Evolutionary conservation across 2,113 vertebrate species (phyloP), one percentile per base, ranked within the genome.

Genomic region (Brachyhypopomus occidentalis): DNA sequence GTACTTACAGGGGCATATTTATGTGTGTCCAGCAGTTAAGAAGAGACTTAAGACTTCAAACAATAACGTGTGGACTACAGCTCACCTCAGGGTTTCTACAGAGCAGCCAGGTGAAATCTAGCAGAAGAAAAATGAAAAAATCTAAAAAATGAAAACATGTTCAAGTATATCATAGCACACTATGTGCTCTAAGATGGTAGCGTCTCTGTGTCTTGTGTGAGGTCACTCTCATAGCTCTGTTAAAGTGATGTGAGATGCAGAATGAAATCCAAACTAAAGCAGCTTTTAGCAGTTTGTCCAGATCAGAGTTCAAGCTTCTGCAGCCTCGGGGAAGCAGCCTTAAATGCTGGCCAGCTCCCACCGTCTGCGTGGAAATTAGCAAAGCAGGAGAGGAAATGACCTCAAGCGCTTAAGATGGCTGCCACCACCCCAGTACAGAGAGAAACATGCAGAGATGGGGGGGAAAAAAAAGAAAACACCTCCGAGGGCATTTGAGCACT

Each of bases 401-500:
- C 85, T 77, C 30, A 9, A 81, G 73, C 77, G 36, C 71, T 75
- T 77, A 81, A 86, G 78, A 87, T 85, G 77, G 86, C 82, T 79
- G 79, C 72, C 72, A 77, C 63, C 81, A 80, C 70, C 34, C 69
- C 22, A 56, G 72, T 16, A 45, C 72, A 70, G 59, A 80, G 71
- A 82, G 84, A 77, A 76, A 83, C 72, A 83, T 70, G 71, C 58
- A 69, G 75, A 71, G 69, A 55, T 60, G 25, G 22, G 30, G n/a
- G n/a, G n/a, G n/a, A n/a, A 30, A 27, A 72, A 76, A 59, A 19
- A 55, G 80, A 72, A 79, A 85, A 91, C 92, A 90, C 93, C 90
- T 92, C 77, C 86, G 86, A 93, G 93, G 90, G 89, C 90, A 91
- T 94, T 92, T 90, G 89, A 93, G 92, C 89, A 88, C 84, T 90